phyloP scores from a whole-genome alignment of 2,888 invertebrate species.

The Chironomus riparius region DNA sequence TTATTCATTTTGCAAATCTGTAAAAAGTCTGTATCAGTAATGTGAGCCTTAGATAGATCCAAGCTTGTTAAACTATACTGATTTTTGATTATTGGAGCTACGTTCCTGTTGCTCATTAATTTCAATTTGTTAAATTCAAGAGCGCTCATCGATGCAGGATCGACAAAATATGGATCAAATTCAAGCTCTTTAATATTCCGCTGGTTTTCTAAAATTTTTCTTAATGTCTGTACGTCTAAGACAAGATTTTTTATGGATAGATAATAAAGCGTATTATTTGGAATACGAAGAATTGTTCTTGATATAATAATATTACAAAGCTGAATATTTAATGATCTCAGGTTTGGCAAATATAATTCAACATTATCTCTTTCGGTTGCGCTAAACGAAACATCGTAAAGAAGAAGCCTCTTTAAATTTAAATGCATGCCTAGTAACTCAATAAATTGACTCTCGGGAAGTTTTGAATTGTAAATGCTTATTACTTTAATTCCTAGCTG shows the following conservation, averaged over 20 bases:
- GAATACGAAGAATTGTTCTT: not conserved
- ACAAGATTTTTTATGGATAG: not conserved
- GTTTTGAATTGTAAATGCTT: not conserved
- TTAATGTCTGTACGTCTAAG: not conserved
- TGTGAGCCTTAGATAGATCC: slow-evolving; percentile 5
- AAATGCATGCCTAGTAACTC: not conserved
- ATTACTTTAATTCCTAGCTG: not conserved
- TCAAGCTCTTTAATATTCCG: not conserved
- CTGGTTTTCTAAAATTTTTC: not conserved
- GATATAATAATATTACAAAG: slow-evolving; percentile 8
- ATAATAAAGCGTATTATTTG: not conserved
- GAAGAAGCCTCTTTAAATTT: not conserved
- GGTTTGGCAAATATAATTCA: not conserved
- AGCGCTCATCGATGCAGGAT: not conserved
- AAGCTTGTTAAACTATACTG: not conserved
- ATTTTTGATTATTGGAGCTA: not conserved
- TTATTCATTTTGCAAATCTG: not conserved
- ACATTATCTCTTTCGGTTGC: not conserved
- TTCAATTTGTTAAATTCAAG: not conserved
- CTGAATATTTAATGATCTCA: not conserved
- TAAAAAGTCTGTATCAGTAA: not conserved
- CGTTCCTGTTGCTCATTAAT: not conserved
- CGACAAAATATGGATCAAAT: slow-evolving; percentile 19
- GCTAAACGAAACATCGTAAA: slow-evolving; percentile 3
- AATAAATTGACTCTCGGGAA: not conserved